Conservation (phyloP, 2,113 vertebrate genomes). For the Eleginops maclovinus region DNA sequence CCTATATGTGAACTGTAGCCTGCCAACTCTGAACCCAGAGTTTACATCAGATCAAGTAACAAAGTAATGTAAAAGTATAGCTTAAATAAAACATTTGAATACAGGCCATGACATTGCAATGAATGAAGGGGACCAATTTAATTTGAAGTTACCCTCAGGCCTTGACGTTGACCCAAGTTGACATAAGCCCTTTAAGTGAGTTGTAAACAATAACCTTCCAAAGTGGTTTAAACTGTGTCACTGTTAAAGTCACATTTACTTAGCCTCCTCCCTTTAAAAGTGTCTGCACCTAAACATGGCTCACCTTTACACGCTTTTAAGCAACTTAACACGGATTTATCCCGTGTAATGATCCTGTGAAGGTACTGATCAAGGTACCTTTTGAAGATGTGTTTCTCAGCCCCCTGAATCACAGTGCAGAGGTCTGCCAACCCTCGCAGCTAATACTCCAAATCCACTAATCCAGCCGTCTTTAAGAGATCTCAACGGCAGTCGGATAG, state of each 20-base stretch:
- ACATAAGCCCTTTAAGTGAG: constrained; percentile 69
- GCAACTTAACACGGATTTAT: constrained; percentile 75
- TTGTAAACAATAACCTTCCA: constrained; percentile 66
- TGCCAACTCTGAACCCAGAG: not conserved
- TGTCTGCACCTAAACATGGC: constrained; percentile 51
- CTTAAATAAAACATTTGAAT: constrained; percentile 14
- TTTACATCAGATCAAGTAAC: constrained; percentile 18
- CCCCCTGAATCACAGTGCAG: constrained; percentile 75
- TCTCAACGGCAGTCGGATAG: constrained; percentile 76
- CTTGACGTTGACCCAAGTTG: constrained; percentile 63
- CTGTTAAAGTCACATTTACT: constrained; percentile 55
- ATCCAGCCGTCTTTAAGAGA: constrained; percentile 82
- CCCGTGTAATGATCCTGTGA: constrained; percentile 74
- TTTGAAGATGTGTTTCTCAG: constrained; percentile 77
- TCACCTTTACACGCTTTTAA: constrained; percentile 75
- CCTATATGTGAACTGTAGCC: constrained; percentile 1
- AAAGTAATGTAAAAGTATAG: not conserved
- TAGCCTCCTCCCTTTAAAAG: constrained; percentile 54
- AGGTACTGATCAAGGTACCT: constrained; percentile 74
- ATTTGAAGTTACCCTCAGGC: constrained; percentile 32
- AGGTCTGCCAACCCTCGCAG: constrained; percentile 81
- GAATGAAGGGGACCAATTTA: constrained; percentile 11
- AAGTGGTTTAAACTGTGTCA: constrained; percentile 62
- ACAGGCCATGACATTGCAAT: constrained; percentile 1
- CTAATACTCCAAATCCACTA: constrained; percentile 85